A percentile compares a stretch with the other conserved stretches of the same genome.
phyloP scores from a whole-genome alignment of 2,113 vertebrate genomes.

The Atherinomorus stipes region DNA sequence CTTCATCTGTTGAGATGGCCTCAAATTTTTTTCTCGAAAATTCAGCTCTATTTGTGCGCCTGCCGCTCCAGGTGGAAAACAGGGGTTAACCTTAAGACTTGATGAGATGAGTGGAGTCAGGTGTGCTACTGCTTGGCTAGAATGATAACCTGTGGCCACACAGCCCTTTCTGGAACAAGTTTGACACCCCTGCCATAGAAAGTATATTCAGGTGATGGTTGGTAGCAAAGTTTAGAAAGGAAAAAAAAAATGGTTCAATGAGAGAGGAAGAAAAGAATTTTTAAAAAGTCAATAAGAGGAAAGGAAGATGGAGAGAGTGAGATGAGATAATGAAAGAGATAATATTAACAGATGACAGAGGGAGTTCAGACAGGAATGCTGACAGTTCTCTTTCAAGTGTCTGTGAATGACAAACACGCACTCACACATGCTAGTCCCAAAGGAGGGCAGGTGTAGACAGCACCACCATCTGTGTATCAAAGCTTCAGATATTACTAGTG shows the following conservation, averaged over 20 bases:
- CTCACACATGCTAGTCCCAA: slow-evolving; percentile 58
- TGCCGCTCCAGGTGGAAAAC: too few relatives aligned
- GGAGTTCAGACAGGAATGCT: slow-evolving; percentile 67
- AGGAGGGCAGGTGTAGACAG: slow-evolving; percentile 72
- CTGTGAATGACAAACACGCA: slow-evolving; percentile 35
- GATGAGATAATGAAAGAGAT: slow-evolving; percentile 50
- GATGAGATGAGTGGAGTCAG: too few relatives aligned
- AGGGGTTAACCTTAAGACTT: too few relatives aligned
- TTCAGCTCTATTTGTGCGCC: too few relatives aligned
- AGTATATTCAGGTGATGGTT: not conserved
- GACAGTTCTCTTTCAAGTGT: slow-evolving; percentile 72
- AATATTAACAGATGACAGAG: slow-evolving; percentile 60
- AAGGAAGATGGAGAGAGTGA: slow-evolving; percentile 31
- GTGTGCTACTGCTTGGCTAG: too few relatives aligned
- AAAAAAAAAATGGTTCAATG: too few relatives aligned
- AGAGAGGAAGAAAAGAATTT: not conserved
- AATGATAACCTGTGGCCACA: too few relatives aligned
- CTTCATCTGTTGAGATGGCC: too few relatives aligned
- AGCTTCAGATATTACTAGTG: slow-evolving; percentile 66
- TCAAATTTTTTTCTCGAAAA: too few relatives aligned
- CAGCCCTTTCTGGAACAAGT: too few relatives aligned
- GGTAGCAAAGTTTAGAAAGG: too few relatives aligned
- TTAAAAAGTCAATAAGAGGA: slow-evolving; percentile 8
- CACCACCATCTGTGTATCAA: slow-evolving; percentile 67
- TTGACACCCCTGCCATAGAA: too few relatives aligned